Conservation (phyloP, 1,140 invertebrate species). For the Drosophila eugracilis region DNA sequence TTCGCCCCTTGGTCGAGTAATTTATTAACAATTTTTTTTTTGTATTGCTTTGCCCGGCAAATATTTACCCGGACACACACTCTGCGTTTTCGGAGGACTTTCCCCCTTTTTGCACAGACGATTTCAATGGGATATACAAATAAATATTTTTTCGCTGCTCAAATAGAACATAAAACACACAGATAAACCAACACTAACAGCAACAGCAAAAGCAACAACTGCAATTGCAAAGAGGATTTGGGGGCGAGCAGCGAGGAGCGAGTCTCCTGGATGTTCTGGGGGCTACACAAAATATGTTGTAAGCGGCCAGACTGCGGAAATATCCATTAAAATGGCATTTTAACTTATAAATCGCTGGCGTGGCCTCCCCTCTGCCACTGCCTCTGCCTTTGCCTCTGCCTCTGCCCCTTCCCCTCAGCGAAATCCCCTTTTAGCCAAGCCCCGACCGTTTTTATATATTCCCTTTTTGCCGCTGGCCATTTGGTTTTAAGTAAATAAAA, state of each 20-base stretch:
- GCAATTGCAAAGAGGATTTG: constrained; percentile 16
- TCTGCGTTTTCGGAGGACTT: constrained; percentile 3
- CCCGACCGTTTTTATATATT: constrained; percentile 58
- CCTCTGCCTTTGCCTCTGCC: no score
- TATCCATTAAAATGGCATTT: constrained; percentile 83
- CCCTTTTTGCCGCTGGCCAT: constrained; percentile 62
- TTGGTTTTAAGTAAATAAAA: constrained; percentile 69
- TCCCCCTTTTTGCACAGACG: constrained; percentile 4
- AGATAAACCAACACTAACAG: constrained; percentile 37
- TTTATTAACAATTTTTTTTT: constrained; percentile 66
- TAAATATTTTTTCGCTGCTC: constrained; percentile 51
- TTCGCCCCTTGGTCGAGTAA: constrained; percentile 48
- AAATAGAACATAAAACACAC: constrained; percentile 49
- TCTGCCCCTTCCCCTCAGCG: no score
- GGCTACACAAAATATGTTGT: constrained; percentile 70
- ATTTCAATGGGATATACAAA: constrained; percentile 54
- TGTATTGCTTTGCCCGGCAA: constrained; percentile 33
- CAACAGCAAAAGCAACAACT: constrained; percentile 31
- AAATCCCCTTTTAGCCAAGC: background rate
- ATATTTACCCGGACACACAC: constrained; percentile 37
- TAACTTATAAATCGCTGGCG: constrained; percentile 76
- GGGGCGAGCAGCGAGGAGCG: no score
- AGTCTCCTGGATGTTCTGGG: background rate
- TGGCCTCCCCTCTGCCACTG: constrained; percentile 17
- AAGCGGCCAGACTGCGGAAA: constrained; percentile 69